Percentiles rank a stretch among this genome's conserved stretches.
phyloP scores from a whole-genome alignment of 2,113 vertebrate genomes.

The Drymodes brunneopygia region DNA sequence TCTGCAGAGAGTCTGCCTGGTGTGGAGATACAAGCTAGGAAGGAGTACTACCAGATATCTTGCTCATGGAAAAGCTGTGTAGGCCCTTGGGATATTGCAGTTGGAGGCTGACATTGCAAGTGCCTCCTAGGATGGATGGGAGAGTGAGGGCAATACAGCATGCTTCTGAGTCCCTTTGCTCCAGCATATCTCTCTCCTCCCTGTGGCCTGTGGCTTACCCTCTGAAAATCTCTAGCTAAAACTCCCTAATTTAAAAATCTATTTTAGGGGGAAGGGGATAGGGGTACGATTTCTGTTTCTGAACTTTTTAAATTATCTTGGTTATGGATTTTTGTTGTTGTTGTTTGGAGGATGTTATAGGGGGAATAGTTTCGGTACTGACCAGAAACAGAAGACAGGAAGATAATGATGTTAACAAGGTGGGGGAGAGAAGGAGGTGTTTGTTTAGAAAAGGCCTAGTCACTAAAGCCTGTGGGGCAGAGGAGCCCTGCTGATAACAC shows the following conservation, averaged over 20 bases:
- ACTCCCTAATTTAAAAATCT: neutral
- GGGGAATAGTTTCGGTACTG: neutral
- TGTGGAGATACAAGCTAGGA: neutral
- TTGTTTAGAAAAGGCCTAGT: conserved; percentile 59
- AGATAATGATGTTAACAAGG: conserved; percentile 49
- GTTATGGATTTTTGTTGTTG: neutral
- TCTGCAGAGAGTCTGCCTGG: neutral
- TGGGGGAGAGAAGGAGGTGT: conserved; percentile 50
- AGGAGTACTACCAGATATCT: neutral
- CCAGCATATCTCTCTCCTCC: neutral
- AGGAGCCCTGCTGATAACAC: conserved; percentile 62
- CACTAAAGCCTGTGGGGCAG: conserved; percentile 24
- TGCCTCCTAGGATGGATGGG: neutral
- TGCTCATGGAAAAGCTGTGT: neutral
- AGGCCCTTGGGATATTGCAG: neutral
- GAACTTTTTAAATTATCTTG: neutral
- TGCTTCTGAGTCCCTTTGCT: neutral
- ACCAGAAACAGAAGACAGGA: conserved; percentile 38
- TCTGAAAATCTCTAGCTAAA: neutral
- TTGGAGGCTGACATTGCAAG: neutral
- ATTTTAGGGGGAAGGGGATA: neutral
- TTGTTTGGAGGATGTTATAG: neutral
- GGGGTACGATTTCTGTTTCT: neutral
- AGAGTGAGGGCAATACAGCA: neutral
- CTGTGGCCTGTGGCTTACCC: neutral